These are phyloP conservation scores for Octodon degus DNA, from an alignment of 2,113 vertebrate species.

Conservation along the genomic window DNA sequence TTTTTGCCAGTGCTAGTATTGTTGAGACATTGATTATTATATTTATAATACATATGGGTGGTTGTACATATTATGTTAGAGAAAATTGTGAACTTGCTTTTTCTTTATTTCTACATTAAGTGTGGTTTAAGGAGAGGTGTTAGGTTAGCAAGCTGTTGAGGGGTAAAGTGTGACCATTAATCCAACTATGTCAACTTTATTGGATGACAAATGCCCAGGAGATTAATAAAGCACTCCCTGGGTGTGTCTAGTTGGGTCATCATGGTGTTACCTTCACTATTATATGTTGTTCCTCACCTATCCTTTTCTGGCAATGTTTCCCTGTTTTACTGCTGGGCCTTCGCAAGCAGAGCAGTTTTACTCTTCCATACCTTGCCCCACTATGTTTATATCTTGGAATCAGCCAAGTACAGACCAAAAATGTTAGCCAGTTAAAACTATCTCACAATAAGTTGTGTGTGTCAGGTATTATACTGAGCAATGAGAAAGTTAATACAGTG, in stretches of 20 bases:
- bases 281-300: not conserved
- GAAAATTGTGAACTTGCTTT: not conserved
- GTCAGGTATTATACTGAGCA: not conserved
- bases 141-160: not conserved
- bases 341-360: not conserved
- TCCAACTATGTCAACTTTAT: not conserved
- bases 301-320: not conserved
- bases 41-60: not conserved
- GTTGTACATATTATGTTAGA: not conserved
- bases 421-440: not conserved
- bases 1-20: not conserved
- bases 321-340: not conserved
- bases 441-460: not conserved
- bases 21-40: not conserved
- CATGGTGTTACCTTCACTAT: not conserved
- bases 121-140: not conserved
- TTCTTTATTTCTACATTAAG: not conserved
- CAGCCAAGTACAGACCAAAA: not conserved
- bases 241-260: not conserved
- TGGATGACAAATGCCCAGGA: not conserved
- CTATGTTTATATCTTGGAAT: not conserved
- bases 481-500: not conserved
- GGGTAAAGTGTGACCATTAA: not conserved
- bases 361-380: not conserved
- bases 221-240: not conserved